Base-by-base conservation (phyloP, 2,888 invertebrate species). In the Melieria crassipennis region DNA sequence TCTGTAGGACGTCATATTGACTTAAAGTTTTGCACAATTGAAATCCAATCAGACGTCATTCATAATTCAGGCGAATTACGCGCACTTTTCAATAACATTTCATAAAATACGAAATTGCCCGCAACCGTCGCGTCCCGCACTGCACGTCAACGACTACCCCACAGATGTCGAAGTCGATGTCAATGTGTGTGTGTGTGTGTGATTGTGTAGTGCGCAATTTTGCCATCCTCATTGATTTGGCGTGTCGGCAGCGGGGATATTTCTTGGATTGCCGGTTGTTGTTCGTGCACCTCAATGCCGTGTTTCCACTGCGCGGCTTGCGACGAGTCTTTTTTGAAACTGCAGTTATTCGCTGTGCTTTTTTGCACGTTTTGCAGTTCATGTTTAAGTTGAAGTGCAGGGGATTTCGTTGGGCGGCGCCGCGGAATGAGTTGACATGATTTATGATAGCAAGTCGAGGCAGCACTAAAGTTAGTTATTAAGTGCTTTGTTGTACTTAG, bases 31-130 rank as follows among this genome's bases (percentile, higher is more conserved):
- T 65, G 47, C 65, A 67, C 73, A 73, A 73, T 68, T 60, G 73
- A 73, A 73, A 73, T 73, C 73, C 73, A 73, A 73, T 73, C 73
- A 73, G 73, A 73, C 73, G 69, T 73, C 73, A 73, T 73, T 73
- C 73, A 73, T 73, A 73, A 73, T 73, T 71, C 73, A 73, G 68
- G 57, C 58, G 70, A 71, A 71, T 71, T 73, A 67, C 71, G 67
- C 67, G 63, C 67, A 71, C 62, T 71, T 71, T 71, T 71, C 71
- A 71, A 67, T 70, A 64, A 56, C 63, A 63, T 69, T 62, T 69
- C 69, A 63, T 69, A 63, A 69, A 56, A 45, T 63, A 43, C 42
- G 42, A 63, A 48, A 58, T 50, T 30, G 30, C 30, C 30, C 30
- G 30, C 30, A 30, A 30, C 3, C 30, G 30, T 30, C 30, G 30